These are phyloP conservation scores for Ophion obscuratus DNA, from an alignment of 2,888 invertebrate genomes.

Conservation along the genomic window DNA sequence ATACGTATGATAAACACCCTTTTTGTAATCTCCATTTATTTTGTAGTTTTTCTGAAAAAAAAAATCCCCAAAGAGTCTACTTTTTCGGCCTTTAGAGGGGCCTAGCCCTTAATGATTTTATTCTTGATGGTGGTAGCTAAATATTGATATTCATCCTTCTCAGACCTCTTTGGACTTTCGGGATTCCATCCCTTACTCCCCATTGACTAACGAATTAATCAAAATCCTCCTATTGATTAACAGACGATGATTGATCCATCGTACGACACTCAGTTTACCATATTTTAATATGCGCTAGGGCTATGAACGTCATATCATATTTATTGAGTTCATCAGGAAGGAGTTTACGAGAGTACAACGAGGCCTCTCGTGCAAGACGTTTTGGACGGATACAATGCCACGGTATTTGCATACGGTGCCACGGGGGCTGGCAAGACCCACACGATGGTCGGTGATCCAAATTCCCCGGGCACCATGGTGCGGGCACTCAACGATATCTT, in stretches of 20 bases:
- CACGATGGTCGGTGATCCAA: constrained; percentile 92
- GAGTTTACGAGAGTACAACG: constrained; percentile 95
- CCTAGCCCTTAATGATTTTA: background rate
- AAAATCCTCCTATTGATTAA: background rate
- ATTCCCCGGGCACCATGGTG: constrained; percentile 94
- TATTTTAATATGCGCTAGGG: background rate
- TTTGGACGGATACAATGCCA: constrained; percentile 95
- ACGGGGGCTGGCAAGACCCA: constrained; percentile 97
- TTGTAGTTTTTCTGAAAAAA: too few relatives aligned
- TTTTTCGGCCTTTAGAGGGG: too few relatives aligned
- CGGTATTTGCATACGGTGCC: constrained; percentile 98
- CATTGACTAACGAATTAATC: too few relatives aligned
- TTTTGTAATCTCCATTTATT: too few relatives aligned
- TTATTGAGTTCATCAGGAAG: constrained; percentile 85
- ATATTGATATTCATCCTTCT: background rate
- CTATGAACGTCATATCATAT: constrained; percentile 33
- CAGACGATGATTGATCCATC: background rate
- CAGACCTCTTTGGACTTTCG: background rate
- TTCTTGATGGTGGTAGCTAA: too few relatives aligned
- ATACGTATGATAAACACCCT: too few relatives aligned
- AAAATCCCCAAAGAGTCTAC: too few relatives aligned
- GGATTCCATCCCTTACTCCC: too few relatives aligned
- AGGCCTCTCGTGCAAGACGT: constrained; percentile 94
- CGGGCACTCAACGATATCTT: constrained; percentile 94
- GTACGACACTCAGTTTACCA: background rate